These are phyloP conservation scores for Crenichthys baileyi DNA, from an alignment of 2,797 vertebrate genomes.

Conservation along the genomic window DNA sequence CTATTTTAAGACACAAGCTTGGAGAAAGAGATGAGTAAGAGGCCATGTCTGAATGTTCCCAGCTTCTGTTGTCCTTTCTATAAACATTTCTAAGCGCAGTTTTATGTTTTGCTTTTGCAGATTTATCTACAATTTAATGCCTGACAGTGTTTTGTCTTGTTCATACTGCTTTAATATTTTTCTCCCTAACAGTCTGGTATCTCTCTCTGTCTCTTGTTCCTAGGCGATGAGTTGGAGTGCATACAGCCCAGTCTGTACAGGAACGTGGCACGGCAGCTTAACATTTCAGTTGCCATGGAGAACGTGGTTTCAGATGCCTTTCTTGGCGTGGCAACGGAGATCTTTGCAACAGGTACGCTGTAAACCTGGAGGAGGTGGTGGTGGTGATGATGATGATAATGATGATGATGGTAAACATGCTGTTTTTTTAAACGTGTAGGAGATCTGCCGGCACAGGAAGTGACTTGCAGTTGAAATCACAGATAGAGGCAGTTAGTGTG, in stretches of 20 bases:
- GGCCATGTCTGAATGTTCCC: constrained; percentile 1
- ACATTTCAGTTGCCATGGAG: constrained; percentile 91
- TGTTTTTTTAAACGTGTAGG: constrained; percentile 14
- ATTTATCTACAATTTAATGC: constrained; percentile 3
- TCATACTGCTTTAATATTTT: background rate
- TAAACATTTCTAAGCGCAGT: background rate
- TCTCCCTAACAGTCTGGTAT: background rate
- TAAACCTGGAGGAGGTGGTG: constrained; percentile 5
- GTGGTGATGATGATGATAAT: background rate
- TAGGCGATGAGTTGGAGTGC: constrained; percentile 94
- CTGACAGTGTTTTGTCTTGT: background rate
- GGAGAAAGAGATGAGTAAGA: background rate
- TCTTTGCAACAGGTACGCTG: constrained; percentile 90
- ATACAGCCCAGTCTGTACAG: constrained; percentile 91
- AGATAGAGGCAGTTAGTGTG: constrained; percentile 32
- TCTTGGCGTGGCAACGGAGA: constrained; percentile 90
- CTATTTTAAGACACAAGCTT: constrained; percentile 20
- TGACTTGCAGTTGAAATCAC: constrained; percentile 20
- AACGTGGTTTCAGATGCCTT: constrained; percentile 92
- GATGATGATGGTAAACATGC: constrained; percentile 8
- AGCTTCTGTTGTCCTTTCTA: background rate
- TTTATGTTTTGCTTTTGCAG: constrained; percentile 3
- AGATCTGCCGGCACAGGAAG: constrained; percentile 31
- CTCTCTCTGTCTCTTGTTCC: constrained; percentile 52
- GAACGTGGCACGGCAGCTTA: constrained; percentile 92